phyloP scores from a whole-genome alignment of 2,113 vertebrate genomes.

The Cololabis saira region DNA sequence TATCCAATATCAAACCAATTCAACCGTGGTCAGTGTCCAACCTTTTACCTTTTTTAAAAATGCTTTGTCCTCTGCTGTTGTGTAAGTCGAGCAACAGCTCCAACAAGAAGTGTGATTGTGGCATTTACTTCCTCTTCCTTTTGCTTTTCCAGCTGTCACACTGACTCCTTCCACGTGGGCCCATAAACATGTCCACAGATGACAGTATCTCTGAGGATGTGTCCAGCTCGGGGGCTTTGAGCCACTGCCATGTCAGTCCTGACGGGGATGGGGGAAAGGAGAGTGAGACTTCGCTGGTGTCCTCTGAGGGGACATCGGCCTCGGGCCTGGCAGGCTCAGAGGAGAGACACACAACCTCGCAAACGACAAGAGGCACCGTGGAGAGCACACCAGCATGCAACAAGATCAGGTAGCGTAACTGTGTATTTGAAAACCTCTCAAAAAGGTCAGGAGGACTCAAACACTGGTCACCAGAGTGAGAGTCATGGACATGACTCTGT shows the following conservation, averaged over 20 bases:
- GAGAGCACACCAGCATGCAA: constrained; percentile 74
- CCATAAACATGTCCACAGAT: constrained; percentile 84
- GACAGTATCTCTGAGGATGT: constrained; percentile 87
- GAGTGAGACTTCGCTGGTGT: constrained; percentile 77
- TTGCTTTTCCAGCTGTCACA: constrained; percentile 61
- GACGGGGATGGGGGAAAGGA: constrained; percentile 71
- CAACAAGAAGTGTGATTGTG: not conserved
- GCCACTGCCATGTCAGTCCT: constrained; percentile 70
- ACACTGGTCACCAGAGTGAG: too few relatives aligned
- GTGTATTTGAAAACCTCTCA: too few relatives aligned
- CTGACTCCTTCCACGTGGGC: constrained; percentile 60
- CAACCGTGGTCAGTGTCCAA: too few relatives aligned
- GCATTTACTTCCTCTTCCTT: not conserved
- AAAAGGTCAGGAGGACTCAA: too few relatives aligned
- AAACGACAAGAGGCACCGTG: constrained; percentile 71
- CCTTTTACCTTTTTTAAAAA: too few relatives aligned
- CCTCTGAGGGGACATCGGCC: constrained; percentile 80
- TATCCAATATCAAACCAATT: too few relatives aligned
- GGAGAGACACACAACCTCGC: constrained; percentile 79
- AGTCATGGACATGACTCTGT: too few relatives aligned
- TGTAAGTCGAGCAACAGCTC: not conserved
- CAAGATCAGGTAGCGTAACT: constrained; percentile 76
- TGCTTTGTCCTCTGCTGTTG: not conserved
- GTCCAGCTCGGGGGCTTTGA: constrained; percentile 77
- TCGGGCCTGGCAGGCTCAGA: constrained; percentile 74